phyloP scores from a whole-genome alignment of 2,797 vertebrate species.

The Gymnocypris eckloni region DNA sequence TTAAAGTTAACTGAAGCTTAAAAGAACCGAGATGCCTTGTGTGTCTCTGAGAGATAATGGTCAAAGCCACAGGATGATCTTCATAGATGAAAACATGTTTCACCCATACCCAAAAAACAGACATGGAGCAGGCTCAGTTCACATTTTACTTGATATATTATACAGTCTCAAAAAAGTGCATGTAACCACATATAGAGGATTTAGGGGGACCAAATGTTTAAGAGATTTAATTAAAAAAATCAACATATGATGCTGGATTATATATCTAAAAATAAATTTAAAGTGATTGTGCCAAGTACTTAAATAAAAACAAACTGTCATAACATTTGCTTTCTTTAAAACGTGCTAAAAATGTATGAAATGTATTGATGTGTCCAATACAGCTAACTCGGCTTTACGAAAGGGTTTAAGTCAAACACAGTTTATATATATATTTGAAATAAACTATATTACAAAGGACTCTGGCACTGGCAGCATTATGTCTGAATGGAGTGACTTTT shows the following conservation, averaged over 20 bases:
- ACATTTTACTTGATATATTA: neutral
- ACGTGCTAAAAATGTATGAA: neutral
- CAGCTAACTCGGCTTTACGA: neutral
- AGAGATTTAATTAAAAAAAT: neutral
- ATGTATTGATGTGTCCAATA: neutral
- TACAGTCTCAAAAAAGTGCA: neutral
- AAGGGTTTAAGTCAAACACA: neutral
- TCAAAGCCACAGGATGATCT: slow-evolving; percentile 40
- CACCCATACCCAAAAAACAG: slow-evolving; percentile 10
- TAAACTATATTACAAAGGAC: too few relatives aligned
- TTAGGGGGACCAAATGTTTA: neutral
- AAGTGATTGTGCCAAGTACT: neutral
- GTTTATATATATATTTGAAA: neutral
- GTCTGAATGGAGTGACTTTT: neutral
- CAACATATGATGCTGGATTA: neutral
- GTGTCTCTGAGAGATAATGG: slow-evolving; percentile 55
- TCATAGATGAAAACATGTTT: slow-evolving; percentile 44
- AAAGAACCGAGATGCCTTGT: slow-evolving; percentile 47
- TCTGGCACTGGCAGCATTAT: too few relatives aligned
- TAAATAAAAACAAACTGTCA: neutral
- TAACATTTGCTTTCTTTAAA: neutral
- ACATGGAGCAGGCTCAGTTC: neutral
- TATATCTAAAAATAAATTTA: too few relatives aligned
- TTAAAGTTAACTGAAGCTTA: slow-evolving; percentile 60
- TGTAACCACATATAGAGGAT: neutral